Evolutionary conservation across 2,888 invertebrate species (phyloP).

Genomic region (Kuschelorhynchus macadamiae): DNA sequence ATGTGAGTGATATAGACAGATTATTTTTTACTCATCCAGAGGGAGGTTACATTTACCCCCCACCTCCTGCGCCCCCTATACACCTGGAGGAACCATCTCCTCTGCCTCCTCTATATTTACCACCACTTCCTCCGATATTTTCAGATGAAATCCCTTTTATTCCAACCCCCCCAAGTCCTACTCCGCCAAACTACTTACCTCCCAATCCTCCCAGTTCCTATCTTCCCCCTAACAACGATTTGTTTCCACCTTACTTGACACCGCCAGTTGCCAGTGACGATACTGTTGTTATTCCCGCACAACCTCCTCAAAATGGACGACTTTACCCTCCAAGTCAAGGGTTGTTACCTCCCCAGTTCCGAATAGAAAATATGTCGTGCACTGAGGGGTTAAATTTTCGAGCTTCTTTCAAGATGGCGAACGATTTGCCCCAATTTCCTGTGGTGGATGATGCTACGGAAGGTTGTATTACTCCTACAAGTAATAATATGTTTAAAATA

Average conservation of each 20-base stretch:
- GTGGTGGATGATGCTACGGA: slow-evolving; percentile 63
- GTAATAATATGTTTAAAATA: slow-evolving; percentile 64
- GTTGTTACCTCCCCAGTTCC: slow-evolving; percentile 44
- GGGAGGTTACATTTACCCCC: slow-evolving; percentile 58
- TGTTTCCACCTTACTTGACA: slow-evolving; percentile 41
- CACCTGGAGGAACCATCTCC: slow-evolving; percentile 57
- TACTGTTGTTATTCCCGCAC: slow-evolving; percentile 54
- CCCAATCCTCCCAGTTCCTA: slow-evolving; percentile 22
- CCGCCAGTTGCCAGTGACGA: slow-evolving; percentile 52
- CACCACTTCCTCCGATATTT: slow-evolving; percentile 56
- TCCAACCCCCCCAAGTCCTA: slow-evolving; percentile 24
- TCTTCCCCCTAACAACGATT: slow-evolving; percentile 53
- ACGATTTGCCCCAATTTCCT: slow-evolving; percentile 46
- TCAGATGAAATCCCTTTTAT: slow-evolving; percentile 51
- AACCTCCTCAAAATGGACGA: slow-evolving; percentile 43
- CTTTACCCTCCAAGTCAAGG: slow-evolving; percentile 28
- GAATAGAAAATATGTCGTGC: slow-evolving; percentile 65
- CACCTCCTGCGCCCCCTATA: slow-evolving; percentile 32
- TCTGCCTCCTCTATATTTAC: slow-evolving; percentile 55
- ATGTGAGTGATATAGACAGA: slow-evolving; percentile 24
- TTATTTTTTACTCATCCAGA: background rate
- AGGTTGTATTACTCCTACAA: slow-evolving; percentile 52
- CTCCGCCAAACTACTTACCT: slow-evolving; percentile 22
- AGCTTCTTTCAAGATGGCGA: slow-evolving; percentile 55
- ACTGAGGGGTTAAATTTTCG: slow-evolving; percentile 64